Conservation (phyloP, 2,113 vertebrate genomes). For the Notothenia coriiceps region DNA sequence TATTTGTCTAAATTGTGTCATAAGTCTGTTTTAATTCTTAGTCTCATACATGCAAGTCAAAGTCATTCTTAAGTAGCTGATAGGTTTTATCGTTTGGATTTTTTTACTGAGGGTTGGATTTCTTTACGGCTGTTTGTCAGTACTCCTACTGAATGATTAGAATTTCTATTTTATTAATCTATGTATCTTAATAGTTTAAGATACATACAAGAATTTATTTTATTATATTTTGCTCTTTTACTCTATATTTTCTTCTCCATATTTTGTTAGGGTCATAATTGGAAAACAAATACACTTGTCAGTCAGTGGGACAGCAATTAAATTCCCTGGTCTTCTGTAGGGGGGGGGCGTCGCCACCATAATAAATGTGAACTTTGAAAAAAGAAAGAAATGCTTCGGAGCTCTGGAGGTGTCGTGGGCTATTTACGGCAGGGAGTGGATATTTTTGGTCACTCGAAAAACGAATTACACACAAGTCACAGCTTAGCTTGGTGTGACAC, state of each 20-base stretch:
- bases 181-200: neutral
- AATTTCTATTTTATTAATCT: neutral
- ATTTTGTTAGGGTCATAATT: slow-evolving; percentile 28
- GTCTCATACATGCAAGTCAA: neutral
- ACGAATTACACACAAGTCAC: slow-evolving; percentile 77
- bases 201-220: too few relatives aligned
- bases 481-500: slow-evolving; percentile 79
- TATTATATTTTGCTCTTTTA: neutral
- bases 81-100: neutral
- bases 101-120: neutral
- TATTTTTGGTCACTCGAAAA: slow-evolving; percentile 76
- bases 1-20: neutral
- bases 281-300: slow-evolving; percentile 18
- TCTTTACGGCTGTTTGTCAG: neutral
- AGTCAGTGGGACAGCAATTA: slow-evolving; percentile 11
- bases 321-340: slow-evolving; percentile 25
- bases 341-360: slow-evolving; percentile 15
- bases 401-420: slow-evolving; percentile 51
- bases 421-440: slow-evolving; percentile 66
- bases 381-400: slow-evolving; percentile 40
- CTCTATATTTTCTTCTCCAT: neutral
- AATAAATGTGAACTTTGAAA: slow-evolving; percentile 49
- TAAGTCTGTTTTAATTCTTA: neutral
- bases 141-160: too few relatives aligned
- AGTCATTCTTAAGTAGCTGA: neutral